Percentiles rank a stretch among this genome's conserved stretches.
Evolutionary conservation across 2,113 vertebrate genomes (phyloP).

Genomic region (Bambusicola thoracicus): DNA sequence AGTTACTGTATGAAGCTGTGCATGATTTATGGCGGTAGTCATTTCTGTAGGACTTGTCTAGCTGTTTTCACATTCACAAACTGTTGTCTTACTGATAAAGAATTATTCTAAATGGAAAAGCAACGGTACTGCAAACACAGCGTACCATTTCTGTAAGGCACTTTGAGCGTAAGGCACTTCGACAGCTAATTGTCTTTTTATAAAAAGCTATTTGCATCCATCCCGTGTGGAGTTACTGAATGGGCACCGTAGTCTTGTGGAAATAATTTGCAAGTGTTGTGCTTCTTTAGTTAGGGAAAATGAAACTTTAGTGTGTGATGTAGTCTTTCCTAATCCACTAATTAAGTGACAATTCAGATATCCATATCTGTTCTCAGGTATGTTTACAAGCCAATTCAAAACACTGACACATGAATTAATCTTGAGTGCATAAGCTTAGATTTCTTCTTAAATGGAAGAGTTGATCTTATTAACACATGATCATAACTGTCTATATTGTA

Average conservation of each 20-base stretch:
- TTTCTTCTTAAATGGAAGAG: constrained; percentile 76
- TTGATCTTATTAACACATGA: constrained; percentile 56
- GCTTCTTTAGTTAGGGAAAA: neutral
- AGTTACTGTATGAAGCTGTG: constrained; percentile 28
- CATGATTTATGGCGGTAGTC: constrained; percentile 31
- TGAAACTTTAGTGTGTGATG: neutral
- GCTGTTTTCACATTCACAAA: constrained; percentile 61
- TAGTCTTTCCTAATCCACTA: constrained; percentile 10
- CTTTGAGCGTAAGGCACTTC: neutral
- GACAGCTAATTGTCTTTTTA: neutral
- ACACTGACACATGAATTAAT: constrained; percentile 38
- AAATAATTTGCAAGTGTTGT: constrained; percentile 52
- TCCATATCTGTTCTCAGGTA: constrained; percentile 38
- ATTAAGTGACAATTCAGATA: constrained; percentile 42
- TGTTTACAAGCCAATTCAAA: constrained; percentile 58
- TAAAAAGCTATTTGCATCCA: neutral
- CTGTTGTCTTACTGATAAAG: constrained; percentile 23
- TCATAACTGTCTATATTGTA: constrained; percentile 72
- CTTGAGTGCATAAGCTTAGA: constrained; percentile 51
- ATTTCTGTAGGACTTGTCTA: constrained; percentile 61
- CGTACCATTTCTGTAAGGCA: constrained; percentile 42
- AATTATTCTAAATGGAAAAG: neutral
- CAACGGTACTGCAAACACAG: constrained; percentile 2
- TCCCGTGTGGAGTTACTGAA: neutral
- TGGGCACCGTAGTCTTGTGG: constrained; percentile 7